Evolutionary conservation across 2,888 invertebrate genomes (phyloP), one percentile per base, ranked within the genome.

Genomic region (Unio pictorum): DNA sequence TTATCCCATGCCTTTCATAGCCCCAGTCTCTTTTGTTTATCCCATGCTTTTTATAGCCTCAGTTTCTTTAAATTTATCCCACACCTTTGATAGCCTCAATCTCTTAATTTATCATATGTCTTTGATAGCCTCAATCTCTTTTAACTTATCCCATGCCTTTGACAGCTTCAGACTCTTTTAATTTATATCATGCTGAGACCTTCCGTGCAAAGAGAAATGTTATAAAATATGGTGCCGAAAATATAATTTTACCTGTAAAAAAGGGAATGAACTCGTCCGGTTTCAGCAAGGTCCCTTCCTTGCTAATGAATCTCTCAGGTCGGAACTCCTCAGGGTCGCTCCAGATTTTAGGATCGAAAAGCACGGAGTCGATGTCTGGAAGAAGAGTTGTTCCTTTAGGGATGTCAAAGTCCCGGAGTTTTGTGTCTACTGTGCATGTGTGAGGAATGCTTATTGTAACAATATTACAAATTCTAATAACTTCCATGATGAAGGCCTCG

Each of bases 381-480:
- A 58, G 20, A 23, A 58, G n/a, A 58, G 58, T 58, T 20, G 58
- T 26, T 20, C 26, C 23, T 26, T 23, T 58, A 23, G 58, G 58
- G n/a, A 58, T 58, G 58, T 23, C 23, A 26, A 23, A 58, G 20
- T 26, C 58, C 8, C 26, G n/a, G 58, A 58, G 1, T 23, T 23
- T 58, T n/a, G 26, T 26, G 15, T 58, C 58, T 15, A 23, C 26
- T 58, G 58, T 3, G 8, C 23, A 23, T 58, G 23, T 26, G 26
- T 58, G 58, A 58, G 58, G 58, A 23, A 58, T 1, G 15, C 58
- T 58, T 4, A 26, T 4, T 0, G 58, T 15, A 58, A 26, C 54
- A 28, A 63, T 63, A n/a, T 63, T 63, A 17, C 63, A 23, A 54
- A 63, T 28, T 7, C 63, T 54, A 15, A 63, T 55, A 26, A 54